Conservation (phyloP, 2,113 vertebrate species). For the Numenius arquata region DNA sequence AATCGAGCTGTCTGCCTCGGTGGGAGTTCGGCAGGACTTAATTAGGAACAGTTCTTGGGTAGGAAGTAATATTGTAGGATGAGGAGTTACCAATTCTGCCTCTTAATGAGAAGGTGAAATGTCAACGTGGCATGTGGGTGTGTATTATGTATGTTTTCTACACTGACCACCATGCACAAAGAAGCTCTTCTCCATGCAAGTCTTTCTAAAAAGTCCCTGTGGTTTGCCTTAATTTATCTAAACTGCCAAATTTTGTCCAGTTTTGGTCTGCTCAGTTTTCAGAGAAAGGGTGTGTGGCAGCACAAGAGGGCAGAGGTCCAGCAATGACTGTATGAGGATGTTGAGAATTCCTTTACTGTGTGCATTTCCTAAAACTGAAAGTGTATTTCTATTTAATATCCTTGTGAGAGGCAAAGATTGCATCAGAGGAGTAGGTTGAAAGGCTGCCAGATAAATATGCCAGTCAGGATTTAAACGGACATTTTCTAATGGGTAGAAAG, state of each 20-base stretch:
- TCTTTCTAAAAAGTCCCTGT: neutral
- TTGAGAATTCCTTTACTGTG: neutral
- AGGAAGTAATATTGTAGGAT: neutral
- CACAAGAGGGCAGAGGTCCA: neutral
- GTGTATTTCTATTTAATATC: neutral
- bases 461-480: neutral
- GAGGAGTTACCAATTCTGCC: neutral
- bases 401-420: neutral
- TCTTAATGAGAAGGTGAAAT: neutral
- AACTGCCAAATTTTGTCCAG: neutral
- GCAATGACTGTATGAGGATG: accelerated
- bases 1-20: accelerated
- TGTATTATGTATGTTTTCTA: neutral
- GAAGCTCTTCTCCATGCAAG: neutral
- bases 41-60: neutral
- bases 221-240: neutral
- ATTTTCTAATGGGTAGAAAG: neutral
- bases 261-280: neutral
- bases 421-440: neutral
- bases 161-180: accelerated
- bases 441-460: neutral
- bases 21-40: neutral
- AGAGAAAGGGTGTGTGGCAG: neutral
- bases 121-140: accelerated
- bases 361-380: neutral